These are phyloP conservation scores for Alauda arvensis DNA, from an alignment of 2,797 vertebrate genomes.

Conservation along the genomic window DNA sequence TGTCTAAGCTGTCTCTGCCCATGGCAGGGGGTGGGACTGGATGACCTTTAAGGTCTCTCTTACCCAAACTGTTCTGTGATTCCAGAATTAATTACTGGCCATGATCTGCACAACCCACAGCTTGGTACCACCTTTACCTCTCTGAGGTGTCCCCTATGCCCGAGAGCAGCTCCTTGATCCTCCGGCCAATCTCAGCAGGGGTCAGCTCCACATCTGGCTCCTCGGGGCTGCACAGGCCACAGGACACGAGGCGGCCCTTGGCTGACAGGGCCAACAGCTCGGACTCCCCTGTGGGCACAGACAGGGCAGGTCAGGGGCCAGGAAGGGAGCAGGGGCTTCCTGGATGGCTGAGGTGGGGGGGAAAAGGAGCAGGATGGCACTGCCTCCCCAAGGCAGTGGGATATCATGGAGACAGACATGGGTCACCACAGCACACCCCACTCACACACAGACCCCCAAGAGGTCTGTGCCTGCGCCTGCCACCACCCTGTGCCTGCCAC, in stretches of 20 bases:
- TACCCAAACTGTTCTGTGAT: neutral
- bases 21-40: neutral
- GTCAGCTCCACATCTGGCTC: slow-evolving; percentile 10
- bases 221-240: slow-evolving; percentile 64
- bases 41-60: neutral
- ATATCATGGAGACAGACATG: neutral
- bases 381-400: neutral
- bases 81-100: neutral
- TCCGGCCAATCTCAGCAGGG: slow-evolving; percentile 67
- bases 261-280: slow-evolving; percentile 81
- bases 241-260: slow-evolving; percentile 83
- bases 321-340: neutral
- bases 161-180: slow-evolving; percentile 82
- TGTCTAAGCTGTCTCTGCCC: neutral
- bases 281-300: slow-evolving; percentile 64
- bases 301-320: accelerated
- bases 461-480: neutral
- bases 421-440: neutral
- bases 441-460: accelerated
- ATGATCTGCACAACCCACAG: neutral
- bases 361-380: neutral
- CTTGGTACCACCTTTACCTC: slow-evolving; percentile 69
- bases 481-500: neutral
- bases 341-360: neutral
- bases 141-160: slow-evolving; percentile 87